These are phyloP conservation scores for Oxyscelio sp. DNA, from an alignment of 2,888 invertebrate genomes.

Conservation along the genomic window DNA sequence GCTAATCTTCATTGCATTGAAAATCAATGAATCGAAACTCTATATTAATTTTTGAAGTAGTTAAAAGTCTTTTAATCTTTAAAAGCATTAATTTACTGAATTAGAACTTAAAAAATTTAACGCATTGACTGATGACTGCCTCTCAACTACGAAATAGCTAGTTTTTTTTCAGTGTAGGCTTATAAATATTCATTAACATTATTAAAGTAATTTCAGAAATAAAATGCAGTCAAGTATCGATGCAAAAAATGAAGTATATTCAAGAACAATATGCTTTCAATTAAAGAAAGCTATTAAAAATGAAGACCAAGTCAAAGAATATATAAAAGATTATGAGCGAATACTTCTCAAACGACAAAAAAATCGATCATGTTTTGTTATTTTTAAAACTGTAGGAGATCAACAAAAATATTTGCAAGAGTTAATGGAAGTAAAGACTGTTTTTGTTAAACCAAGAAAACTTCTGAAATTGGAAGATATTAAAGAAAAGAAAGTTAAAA, in stretches of 20 bases:
- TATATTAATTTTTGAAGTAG: too few relatives aligned
- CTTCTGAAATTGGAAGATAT: background rate
- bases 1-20: too few relatives aligned
- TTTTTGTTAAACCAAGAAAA: conserved; percentile 30
- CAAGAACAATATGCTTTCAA: conserved; percentile 39
- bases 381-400: conserved; percentile 28
- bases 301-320: conserved; percentile 23
- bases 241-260: conserved; percentile 42
- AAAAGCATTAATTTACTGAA: too few relatives aligned
- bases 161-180: too few relatives aligned
- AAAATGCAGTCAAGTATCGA: conserved; percentile 6
- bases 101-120: too few relatives aligned
- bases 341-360: conserved; percentile 12
- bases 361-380: conserved; percentile 32
- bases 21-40: too few relatives aligned
- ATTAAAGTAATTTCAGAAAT: too few relatives aligned
- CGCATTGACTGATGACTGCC: too few relatives aligned
- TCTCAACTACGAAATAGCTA: too few relatives aligned
- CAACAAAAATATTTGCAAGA: conserved; percentile 24
- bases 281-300: conserved; percentile 19
- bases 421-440: background rate
- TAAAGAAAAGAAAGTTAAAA: conserved; percentile 26
- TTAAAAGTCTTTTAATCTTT: too few relatives aligned
- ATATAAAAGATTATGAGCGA: conserved; percentile 37
- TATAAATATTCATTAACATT: too few relatives aligned